A percentile compares a stretch with the other conserved stretches of the same genome.
Conservation (phyloP, 2,113 vertebrate genomes). For the Stomatorhinus ivindoensis region DNA sequence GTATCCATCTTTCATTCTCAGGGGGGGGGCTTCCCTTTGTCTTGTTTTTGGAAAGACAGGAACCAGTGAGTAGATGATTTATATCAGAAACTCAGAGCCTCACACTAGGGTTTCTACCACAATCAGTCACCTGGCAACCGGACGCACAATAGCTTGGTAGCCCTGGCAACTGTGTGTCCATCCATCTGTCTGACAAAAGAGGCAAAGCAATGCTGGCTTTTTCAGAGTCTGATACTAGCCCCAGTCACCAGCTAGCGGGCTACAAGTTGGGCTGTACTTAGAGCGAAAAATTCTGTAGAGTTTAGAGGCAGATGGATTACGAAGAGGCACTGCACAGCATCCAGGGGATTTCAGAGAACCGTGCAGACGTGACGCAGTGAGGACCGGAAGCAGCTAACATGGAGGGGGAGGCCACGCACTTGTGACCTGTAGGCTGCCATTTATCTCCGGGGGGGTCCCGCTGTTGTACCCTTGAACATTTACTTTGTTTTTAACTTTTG, state of each 20-base stretch:
- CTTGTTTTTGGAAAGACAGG: background rate
- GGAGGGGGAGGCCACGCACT: background rate
- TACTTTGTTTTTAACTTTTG: no score
- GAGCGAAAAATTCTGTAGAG: background rate
- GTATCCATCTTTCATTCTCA: background rate
- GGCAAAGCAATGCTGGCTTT: background rate
- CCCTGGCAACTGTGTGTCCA: constrained; percentile 9
- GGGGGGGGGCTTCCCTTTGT: background rate
- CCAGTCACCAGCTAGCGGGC: background rate
- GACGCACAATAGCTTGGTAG: constrained; percentile 5
- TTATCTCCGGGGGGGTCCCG: background rate
- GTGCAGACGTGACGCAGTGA: background rate
- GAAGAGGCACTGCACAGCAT: background rate
- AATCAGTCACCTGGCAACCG: constrained; percentile 18
- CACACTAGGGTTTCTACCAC: background rate
- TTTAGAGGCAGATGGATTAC: background rate
- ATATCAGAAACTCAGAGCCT: constrained; percentile 3
- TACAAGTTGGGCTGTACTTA: background rate
- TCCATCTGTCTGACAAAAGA: constrained; percentile 2
- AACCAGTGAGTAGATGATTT: constrained; percentile 6
- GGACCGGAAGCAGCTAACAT: background rate
- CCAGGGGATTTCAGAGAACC: background rate
- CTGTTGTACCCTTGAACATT: background rate
- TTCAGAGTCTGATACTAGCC: background rate
- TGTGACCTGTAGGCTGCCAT: background rate